These are phyloP conservation scores for Hydrotaea diabolus DNA, from an alignment of 2,888 invertebrate genomes.

Conservation along the genomic window DNA sequence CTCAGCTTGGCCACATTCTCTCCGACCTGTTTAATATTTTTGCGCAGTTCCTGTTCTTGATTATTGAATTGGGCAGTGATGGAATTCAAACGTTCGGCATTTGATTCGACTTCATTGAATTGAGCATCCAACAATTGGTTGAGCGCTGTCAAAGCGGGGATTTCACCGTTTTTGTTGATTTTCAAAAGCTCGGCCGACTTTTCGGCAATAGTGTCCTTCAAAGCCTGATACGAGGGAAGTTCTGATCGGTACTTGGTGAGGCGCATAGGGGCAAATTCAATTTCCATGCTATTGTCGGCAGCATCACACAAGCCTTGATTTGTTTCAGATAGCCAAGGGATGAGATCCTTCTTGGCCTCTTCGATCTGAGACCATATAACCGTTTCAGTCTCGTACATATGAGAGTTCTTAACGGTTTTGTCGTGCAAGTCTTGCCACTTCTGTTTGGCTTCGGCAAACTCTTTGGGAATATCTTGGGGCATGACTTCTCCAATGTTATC, in stretches of 20 bases:
- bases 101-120: conserved; percentile 87
- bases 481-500: conserved; percentile 82
- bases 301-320: conserved; percentile 89
- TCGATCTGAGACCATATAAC: conserved; percentile 97
- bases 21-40: conserved; percentile 86
- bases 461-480: conserved; percentile 80
- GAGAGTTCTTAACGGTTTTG: conserved; percentile 87
- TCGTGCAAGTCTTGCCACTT: conserved; percentile 88
- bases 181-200: conserved; percentile 91
- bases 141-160: conserved; percentile 85
- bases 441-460: conserved; percentile 84
- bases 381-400: conserved; percentile 92
- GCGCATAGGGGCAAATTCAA: conserved; percentile 89
- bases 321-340: conserved; percentile 92
- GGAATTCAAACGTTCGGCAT: conserved; percentile 88
- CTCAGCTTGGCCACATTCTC: conserved; percentile 88
- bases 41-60: conserved; percentile 87
- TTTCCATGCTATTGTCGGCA: conserved; percentile 89
- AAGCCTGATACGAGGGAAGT: conserved; percentile 88
- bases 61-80: conserved; percentile 88
- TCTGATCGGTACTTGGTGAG: conserved; percentile 93
- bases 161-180: conserved; percentile 86
- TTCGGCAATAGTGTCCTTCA: conserved; percentile 88
- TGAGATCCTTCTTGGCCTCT: conserved; percentile 90
- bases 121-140: conserved; percentile 87